Percentiles rank a stretch among this genome's conserved stretches.
phyloP scores from a whole-genome alignment of 2,888 invertebrate species.

The Conomelus anceps region DNA sequence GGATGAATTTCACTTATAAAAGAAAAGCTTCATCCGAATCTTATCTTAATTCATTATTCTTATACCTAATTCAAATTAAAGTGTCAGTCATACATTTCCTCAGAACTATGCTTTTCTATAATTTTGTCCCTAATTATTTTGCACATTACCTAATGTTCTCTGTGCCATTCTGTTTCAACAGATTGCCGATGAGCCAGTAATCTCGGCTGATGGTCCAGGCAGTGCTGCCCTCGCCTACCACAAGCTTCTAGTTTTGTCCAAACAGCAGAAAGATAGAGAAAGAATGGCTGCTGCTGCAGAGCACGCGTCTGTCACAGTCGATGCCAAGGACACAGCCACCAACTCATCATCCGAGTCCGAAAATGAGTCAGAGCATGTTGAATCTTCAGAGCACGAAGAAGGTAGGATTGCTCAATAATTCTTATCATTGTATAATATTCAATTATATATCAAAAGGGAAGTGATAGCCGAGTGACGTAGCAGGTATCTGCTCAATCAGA shows the following conservation, averaged over 20 bases:
- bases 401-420: neutral
- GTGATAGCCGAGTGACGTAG: too few species aligned
- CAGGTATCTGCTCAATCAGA: too few species aligned
- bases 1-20: too few species aligned
- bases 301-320: slow-evolving; percentile 47
- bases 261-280: slow-evolving; percentile 31
- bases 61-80: too few species aligned
- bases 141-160: too few species aligned
- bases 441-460: too few species aligned
- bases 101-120: too few species aligned
- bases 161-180: neutral
- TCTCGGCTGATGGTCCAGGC: slow-evolving; percentile 23
- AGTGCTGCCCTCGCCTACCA: slow-evolving; percentile 30
- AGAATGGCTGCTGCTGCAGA: slow-evolving; percentile 41
- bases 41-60: too few species aligned
- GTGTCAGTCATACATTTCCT: too few species aligned
- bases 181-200: slow-evolving; percentile 12
- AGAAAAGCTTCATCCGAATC: too few species aligned
- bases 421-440: too few species aligned
- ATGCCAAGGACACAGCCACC: slow-evolving; percentile 44
- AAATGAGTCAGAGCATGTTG: slow-evolving; percentile 14
- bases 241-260: slow-evolving; percentile 25
- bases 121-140: too few species aligned
- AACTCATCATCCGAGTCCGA: slow-evolving; percentile 10
- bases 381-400: slow-evolving; percentile 19